Percentiles rank a stretch among this genome's conserved stretches.
Evolutionary conservation across 2,888 invertebrate species (phyloP).

Genomic region (Cephus pulcher): DNA sequence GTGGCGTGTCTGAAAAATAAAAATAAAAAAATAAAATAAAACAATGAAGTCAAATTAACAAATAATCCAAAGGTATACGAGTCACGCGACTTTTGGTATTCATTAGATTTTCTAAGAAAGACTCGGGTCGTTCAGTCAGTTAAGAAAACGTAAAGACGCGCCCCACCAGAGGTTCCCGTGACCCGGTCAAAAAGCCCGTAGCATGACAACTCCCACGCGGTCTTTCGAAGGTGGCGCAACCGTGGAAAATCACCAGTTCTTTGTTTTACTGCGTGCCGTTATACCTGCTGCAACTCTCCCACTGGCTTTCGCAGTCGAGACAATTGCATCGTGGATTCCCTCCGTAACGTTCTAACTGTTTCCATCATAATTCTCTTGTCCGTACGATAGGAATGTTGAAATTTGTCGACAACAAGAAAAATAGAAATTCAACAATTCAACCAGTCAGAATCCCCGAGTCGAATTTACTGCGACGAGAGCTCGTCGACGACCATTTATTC

Average conservation of each 20-base stretch:
- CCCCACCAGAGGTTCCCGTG: neutral
- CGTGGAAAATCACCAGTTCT: constrained; percentile 41
- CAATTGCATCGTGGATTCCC: neutral
- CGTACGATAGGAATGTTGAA: neutral
- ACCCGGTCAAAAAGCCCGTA: constrained; percentile 1
- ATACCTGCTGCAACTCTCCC: constrained; percentile 45
- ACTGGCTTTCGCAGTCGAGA: constrained; percentile 25
- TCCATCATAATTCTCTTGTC: neutral
- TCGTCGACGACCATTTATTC: neutral
- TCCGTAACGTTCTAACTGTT: neutral
- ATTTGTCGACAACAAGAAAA: neutral
- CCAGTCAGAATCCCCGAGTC: neutral
- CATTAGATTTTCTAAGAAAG: neutral
- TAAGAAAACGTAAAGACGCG: neutral
- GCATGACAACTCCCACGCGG: constrained; percentile 41
- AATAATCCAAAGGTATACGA: neutral
- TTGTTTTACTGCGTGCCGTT: constrained; percentile 43
- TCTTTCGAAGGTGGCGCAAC: constrained; percentile 34
- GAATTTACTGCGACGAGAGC: neutral
- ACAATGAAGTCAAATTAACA: constrained; percentile 5
- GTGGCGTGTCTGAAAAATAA: constrained; percentile 68
- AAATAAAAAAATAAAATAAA: constrained; percentile 30
- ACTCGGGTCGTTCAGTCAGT: neutral
- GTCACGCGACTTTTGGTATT: neutral
- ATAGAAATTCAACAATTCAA: neutral